Conservation (phyloP, 2,113 vertebrate species). For the Onychostruthus taczanowskii region DNA sequence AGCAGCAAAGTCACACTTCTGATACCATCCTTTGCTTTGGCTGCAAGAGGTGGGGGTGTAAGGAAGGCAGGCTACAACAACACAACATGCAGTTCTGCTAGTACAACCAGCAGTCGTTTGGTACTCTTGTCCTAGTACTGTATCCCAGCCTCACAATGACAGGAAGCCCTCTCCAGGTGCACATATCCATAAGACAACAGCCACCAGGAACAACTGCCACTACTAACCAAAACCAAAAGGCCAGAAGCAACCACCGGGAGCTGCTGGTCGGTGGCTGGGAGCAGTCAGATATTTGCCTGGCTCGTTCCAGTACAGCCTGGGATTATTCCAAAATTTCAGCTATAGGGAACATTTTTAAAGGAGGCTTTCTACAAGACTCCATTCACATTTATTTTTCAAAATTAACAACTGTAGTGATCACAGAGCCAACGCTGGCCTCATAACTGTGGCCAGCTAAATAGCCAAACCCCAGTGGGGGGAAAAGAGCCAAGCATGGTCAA, state of each 20-base stretch:
- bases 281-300: neutral
- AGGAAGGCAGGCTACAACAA: neutral
- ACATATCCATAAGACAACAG: neutral
- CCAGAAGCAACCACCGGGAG: neutral
- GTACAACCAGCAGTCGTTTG: neutral
- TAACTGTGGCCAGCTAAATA: neutral
- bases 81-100: accelerated
- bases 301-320: neutral
- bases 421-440: neutral
- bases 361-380: neutral
- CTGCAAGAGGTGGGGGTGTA: neutral
- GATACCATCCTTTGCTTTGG: neutral
- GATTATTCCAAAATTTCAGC: neutral
- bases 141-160: accelerated
- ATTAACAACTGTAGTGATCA: neutral
- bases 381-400: constrained; percentile 35
- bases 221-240: neutral
- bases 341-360: neutral
- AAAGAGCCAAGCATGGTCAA: neutral
- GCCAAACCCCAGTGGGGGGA: neutral
- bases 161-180: neutral
- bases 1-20: neutral
- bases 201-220: neutral
- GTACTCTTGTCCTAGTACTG: neutral
- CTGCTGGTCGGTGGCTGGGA: neutral